phyloP scores from a whole-genome alignment of 1,140 invertebrate genomes.

The Drosophila lini region DNA sequence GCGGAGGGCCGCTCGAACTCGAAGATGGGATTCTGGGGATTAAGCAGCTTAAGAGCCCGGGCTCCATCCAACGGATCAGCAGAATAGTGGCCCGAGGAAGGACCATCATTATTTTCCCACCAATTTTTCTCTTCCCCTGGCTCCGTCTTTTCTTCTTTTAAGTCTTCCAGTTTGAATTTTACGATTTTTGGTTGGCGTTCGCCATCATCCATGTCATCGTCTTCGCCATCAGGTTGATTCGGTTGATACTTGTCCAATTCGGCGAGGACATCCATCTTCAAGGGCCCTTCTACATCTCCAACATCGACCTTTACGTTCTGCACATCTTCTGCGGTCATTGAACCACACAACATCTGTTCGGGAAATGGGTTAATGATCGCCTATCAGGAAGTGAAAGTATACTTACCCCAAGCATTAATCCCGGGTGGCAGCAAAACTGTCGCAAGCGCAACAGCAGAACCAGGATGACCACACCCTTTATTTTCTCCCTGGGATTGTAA shows the following conservation, averaged over 20 bases:
- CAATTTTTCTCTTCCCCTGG: background rate
- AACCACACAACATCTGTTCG: conserved; percentile 27
- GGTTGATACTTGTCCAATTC: conserved; percentile 27
- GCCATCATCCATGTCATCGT: background rate
- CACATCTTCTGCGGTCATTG: conserved; percentile 21
- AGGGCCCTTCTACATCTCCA: background rate
- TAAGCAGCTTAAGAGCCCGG: conserved; percentile 27
- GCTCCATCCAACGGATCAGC: background rate
- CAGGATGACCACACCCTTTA: conserved; percentile 52
- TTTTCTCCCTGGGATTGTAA: conserved; percentile 34
- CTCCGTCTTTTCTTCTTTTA: background rate
- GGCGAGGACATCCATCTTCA: conserved; percentile 22
- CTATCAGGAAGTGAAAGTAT: background rate
- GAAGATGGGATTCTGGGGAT: conserved; percentile 56
- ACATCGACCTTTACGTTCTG: background rate
- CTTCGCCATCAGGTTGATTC: background rate
- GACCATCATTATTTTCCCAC: background rate
- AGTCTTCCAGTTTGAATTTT: background rate
- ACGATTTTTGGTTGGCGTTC: background rate
- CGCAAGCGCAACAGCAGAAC: conserved; percentile 57
- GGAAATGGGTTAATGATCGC: background rate
- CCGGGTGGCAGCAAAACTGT: conserved; percentile 64
- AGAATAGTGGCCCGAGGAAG: background rate
- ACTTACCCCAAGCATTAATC: conserved; percentile 49
- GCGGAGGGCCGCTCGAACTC: conserved; percentile 30